Evolutionary conservation across 2,888 invertebrate genomes (phyloP), one percentile per base, ranked within the genome.

Genomic region (Suillia variegata): DNA sequence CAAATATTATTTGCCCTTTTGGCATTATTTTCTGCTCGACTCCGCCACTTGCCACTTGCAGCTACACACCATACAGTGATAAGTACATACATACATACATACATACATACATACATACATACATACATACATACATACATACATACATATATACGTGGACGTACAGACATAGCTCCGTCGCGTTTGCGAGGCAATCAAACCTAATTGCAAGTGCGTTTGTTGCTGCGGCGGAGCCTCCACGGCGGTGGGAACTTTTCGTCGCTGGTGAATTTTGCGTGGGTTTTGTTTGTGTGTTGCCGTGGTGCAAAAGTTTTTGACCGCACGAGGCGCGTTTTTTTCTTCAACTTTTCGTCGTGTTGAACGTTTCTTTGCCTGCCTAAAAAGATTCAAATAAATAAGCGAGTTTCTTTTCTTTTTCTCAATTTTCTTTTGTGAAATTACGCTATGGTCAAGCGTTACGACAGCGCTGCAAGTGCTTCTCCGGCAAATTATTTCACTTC

Each of bases 381-480:
- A 56, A 59, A 55, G 53, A 59, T 17, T 56, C 53, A 15, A 50
- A 50, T 54, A 34, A n/a, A n/a, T n/a, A n/a, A n/a, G n/a, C n/a
- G n/a, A n/a, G n/a, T n/a, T n/a, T n/a, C n/a, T n/a, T n/a, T n/a
- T n/a, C n/a, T n/a, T n/a, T n/a, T n/a, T n/a, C n/a, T n/a, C n/a
- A n/a, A n/a, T n/a, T n/a, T 50, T 47, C 49, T 54, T 59, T 45
- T 47, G 52, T 52, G 48, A 55, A 58, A 52, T 54, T 55, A 34
- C 49, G 50, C 22, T 20, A 45, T 10, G 26, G 26, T 26, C 26
- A 26, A 26, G 10, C 26, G 10, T 26, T 26, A 10, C 10, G 26
- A 26, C 26, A 26, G 26, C 31, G 21, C 18, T 21, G 10, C 21
- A 33, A 38, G 21, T 58, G 24, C 17, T 21, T 12, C n/a, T 53